Evolutionary conservation across 2,797 vertebrate species (phyloP), one percentile per base, ranked within the genome.

Genomic region (Semaprochilodus insignis): DNA sequence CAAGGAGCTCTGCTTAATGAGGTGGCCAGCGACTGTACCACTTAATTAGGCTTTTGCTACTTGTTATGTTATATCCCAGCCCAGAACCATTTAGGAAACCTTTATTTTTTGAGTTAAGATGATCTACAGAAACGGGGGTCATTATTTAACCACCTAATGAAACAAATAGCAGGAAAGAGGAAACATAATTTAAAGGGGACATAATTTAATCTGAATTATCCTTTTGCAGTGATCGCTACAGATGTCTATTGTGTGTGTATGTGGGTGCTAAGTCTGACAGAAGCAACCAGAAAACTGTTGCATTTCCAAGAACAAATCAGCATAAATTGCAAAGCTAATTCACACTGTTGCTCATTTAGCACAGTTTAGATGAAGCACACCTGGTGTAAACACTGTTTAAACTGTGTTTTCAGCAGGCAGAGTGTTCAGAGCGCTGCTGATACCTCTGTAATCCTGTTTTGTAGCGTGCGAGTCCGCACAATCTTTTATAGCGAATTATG

Each of bases 201-300:
- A 40, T 74, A 54, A 77, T 66, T 52, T n/a, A 31, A 17, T 67
- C 25, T 77, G 16, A 77, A 77, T 77, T 34, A 77, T 67, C 66
- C 44, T 66, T 44, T 52, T 52, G 44, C 27, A 14, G 25, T 66
- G 25, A 66, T 77, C 66, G 19, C 44, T 65, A 51, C n/a, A 27
- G 51, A 31, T 65, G 34, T 57, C 44, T 10, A 48, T 34, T 66
- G 25, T 27, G 27, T 21, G 27, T 27, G 27, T 21, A 17, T 27
- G 31, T 31, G 31, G 31, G 27, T 13, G 10, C 6, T n/a, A 19
- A 66, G 34, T 15, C 60, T 15, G 23, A 25, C 4, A 21, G 52
- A 69, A 19, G 21, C 31, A 23, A 66, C 6, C 31, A 13, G 31
- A 54, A 51, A 34, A 34, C 31, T 31, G 51, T 27, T 27, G 36